phyloP scores from a whole-genome alignment of 1,140 invertebrate genomes.

The Halotydeus destructor region DNA sequence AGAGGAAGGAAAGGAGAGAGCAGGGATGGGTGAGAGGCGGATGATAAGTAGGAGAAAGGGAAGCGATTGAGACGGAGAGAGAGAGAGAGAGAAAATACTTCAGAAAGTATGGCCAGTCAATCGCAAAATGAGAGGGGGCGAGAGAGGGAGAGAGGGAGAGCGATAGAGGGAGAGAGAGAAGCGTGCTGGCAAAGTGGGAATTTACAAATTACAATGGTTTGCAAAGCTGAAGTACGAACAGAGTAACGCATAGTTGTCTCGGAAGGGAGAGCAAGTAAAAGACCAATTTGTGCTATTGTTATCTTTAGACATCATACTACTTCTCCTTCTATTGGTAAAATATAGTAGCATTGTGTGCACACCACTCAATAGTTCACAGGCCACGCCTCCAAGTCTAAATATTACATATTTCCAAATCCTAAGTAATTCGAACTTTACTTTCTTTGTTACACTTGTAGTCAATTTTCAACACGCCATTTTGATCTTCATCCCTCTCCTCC shows the following conservation, averaged over 20 bases:
- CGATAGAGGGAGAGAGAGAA: not conserved
- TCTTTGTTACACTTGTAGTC: too few species aligned
- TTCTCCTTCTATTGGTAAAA: too few species aligned
- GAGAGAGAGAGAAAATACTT: not conserved
- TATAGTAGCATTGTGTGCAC: too few species aligned
- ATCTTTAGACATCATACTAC: too few species aligned
- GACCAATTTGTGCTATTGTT: not conserved
- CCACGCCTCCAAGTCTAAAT: too few species aligned
- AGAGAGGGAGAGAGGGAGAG: not conserved
- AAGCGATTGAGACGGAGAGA: constrained; percentile 3
- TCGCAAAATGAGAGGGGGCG: not conserved
- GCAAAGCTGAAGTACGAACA: too few species aligned
- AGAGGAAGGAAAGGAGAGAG: not conserved
- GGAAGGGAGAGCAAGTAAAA: not conserved
- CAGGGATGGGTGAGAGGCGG: not conserved
- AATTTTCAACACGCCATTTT: too few species aligned
- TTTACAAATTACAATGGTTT: not conserved
- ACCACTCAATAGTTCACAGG: too few species aligned
- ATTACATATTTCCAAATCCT: too few species aligned
- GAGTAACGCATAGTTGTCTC: constrained; percentile 2
- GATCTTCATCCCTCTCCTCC: too few species aligned
- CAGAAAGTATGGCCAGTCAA: not conserved
- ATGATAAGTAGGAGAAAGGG: not conserved
- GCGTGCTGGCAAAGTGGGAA: not conserved
- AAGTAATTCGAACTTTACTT: too few species aligned